phyloP scores from a whole-genome alignment of 2,113 vertebrate genomes.

The Marmota monax region DNA sequence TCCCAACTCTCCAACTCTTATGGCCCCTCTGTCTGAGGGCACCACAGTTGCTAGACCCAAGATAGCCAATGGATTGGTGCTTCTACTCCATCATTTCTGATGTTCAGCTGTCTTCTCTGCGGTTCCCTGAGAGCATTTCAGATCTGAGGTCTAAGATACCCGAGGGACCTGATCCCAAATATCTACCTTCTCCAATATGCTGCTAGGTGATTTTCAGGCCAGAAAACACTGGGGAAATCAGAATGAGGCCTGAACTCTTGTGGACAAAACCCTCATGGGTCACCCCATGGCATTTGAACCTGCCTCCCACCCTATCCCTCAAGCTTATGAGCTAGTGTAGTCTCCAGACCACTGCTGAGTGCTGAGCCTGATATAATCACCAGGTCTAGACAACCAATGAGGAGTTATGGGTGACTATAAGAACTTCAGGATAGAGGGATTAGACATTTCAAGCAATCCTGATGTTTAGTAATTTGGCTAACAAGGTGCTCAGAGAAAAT shows the following conservation, averaged over 20 bases:
- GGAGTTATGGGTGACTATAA: neutral
- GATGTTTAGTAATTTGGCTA: neutral
- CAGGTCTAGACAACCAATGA: neutral
- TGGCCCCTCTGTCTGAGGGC: neutral
- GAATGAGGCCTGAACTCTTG: neutral
- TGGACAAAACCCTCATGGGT: neutral
- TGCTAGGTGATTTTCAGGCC: neutral
- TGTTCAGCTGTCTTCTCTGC: neutral
- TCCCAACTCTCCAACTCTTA: no score
- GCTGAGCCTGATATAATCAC: neutral
- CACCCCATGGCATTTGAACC: neutral
- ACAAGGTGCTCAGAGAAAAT: neutral
- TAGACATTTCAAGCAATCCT: neutral
- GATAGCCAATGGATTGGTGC: rapidly evolving
- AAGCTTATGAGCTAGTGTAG: neutral
- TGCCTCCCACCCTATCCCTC: neutral
- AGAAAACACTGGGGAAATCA: neutral
- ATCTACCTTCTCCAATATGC: neutral
- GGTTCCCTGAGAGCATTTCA: neutral
- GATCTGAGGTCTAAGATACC: neutral
- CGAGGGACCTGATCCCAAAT: neutral
- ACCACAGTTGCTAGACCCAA: neutral
- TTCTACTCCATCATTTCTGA: neutral
- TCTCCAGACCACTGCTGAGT: neutral
- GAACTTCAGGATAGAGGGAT: neutral